Evolutionary conservation across 2,888 invertebrate genomes (phyloP).

Genomic region (Macrophya annulata): DNA sequence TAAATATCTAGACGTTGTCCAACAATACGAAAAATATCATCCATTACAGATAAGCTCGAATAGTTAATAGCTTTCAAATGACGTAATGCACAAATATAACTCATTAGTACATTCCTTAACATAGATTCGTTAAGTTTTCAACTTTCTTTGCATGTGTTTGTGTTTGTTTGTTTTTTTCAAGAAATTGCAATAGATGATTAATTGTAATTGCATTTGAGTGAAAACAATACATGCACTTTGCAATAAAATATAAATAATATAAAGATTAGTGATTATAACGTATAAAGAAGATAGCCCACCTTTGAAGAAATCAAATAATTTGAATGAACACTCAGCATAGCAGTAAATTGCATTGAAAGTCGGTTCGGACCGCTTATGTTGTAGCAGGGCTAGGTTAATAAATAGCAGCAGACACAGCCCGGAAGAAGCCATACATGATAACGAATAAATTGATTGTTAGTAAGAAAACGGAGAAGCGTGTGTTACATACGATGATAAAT

Average conservation of each 20-base stretch:
- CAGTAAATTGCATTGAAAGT: conserved; percentile 13
- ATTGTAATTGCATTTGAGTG: neutral
- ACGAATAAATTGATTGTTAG: neutral
- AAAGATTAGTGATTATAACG: neutral
- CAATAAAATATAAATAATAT: neutral
- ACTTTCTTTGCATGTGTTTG: neutral
- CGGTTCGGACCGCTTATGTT: neutral
- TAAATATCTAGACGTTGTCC: neutral
- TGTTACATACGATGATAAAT: neutral
- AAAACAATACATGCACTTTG: neutral
- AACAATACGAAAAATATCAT: neutral
- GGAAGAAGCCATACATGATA: conserved; percentile 10
- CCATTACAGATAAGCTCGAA: neutral
- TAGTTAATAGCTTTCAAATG: neutral
- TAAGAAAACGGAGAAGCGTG: neutral
- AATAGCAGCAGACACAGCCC: conserved; percentile 26
- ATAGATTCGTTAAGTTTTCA: neutral
- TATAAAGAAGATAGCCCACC: conserved; percentile 6
- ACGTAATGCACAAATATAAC: neutral
- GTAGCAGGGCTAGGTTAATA: neutral
- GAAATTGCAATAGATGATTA: neutral
- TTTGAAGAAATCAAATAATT: conserved; percentile 32
- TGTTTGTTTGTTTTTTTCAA: neutral
- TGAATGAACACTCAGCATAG: conserved; percentile 31
- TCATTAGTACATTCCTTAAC: neutral